phyloP scores from a whole-genome alignment of 2,113 vertebrate genomes.

The Melospiza melodia region DNA sequence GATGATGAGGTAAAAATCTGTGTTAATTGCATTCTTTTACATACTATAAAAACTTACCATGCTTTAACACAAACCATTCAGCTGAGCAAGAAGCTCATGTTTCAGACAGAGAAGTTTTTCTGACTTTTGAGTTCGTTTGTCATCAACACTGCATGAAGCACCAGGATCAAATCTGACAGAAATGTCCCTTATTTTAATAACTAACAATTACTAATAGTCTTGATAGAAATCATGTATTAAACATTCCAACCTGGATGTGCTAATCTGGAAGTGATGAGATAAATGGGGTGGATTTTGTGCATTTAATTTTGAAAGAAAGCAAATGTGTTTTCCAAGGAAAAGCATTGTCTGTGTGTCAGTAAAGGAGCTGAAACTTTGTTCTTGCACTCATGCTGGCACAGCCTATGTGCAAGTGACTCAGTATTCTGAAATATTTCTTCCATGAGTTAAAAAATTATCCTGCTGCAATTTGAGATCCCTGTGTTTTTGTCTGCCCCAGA shows the following conservation, averaged over 20 bases:
- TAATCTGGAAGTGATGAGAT: background rate
- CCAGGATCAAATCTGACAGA: background rate
- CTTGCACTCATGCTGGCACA: background rate
- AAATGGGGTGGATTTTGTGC: background rate
- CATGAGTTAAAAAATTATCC: background rate
- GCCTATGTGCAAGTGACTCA: background rate
- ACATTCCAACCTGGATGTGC: background rate
- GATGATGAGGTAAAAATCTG: conserved; percentile 90
- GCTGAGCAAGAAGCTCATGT: background rate
- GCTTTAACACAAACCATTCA: background rate
- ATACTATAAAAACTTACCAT: background rate
- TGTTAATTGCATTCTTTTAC: background rate
- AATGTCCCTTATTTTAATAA: background rate
- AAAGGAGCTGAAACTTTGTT: background rate
- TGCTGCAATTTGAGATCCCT: background rate
- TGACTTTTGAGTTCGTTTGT: background rate
- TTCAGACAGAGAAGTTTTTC: background rate
- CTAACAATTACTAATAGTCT: background rate
- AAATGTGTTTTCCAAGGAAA: background rate
- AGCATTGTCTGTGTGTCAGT: background rate
- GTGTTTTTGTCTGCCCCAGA: background rate
- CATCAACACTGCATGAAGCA: background rate
- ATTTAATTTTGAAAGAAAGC: background rate
- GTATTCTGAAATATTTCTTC: background rate
- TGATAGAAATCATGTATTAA: background rate